These are phyloP conservation scores for Leptopterna dolabrata DNA, from an alignment of 2,888 invertebrate genomes.

Conservation along the genomic window DNA sequence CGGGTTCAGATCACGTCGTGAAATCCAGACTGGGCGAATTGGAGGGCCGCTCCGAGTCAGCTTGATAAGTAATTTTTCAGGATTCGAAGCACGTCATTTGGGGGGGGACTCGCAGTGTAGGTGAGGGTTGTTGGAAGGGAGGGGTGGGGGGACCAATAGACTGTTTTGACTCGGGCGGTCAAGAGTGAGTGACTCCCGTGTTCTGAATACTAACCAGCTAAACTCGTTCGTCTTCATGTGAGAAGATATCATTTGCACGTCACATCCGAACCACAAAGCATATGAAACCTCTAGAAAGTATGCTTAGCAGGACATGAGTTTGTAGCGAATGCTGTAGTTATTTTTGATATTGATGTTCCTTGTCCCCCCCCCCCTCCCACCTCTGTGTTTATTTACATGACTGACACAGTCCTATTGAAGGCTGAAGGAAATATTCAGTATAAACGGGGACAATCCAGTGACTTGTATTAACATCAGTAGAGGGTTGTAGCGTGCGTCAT, in stretches of 20 bases:
- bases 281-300: too few species aligned
- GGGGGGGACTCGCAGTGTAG: background rate
- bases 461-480: too few species aligned
- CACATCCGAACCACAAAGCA: background rate
- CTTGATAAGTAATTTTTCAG: background rate
- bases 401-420: too few species aligned
- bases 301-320: too few species aligned
- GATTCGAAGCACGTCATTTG: slow-evolving; percentile 7
- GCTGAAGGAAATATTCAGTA: too few species aligned
- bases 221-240: background rate
- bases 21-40: background rate
- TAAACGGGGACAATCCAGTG: too few species aligned
- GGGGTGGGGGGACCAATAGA: background rate
- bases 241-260: background rate
- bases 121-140: background rate
- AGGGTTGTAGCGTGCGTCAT: too few species aligned
- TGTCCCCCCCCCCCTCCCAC: too few species aligned
- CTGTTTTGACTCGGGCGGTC: background rate
- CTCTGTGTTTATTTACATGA: too few species aligned
- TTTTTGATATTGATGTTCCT: too few species aligned
- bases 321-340: too few species aligned
- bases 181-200: background rate
- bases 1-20: background rate
- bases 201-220: background rate
- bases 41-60: background rate